Evolutionary conservation across 2,113 vertebrate species (phyloP).

Genomic region (Prietella phreatophila): DNA sequence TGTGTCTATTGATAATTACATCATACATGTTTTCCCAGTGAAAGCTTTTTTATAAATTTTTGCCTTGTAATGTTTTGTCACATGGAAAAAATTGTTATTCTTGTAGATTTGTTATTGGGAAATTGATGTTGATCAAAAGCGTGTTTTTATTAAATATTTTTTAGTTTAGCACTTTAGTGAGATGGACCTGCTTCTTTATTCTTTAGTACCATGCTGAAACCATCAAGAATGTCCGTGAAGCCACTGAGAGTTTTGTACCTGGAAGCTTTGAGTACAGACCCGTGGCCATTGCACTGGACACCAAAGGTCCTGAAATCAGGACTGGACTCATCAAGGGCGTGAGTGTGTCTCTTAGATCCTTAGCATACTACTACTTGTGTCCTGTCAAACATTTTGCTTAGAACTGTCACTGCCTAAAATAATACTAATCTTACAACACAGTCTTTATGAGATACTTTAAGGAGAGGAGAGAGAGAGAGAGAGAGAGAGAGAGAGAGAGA

Average conservation of each 20-base stretch:
- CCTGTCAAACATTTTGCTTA: neutral
- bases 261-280: constrained; percentile 88
- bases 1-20: neutral
- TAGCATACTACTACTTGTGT: neutral
- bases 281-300: constrained; percentile 93
- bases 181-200: neutral
- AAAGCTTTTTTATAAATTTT: neutral
- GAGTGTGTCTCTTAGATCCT: constrained; percentile 60
- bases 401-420: neutral
- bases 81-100: neutral
- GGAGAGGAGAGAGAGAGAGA: no score
- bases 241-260: constrained; percentile 86
- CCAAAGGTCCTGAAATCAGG: constrained; percentile 97
- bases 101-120: neutral
- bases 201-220: constrained; percentile 90
- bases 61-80: neutral
- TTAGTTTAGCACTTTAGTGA: neutral
- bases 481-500: no score
- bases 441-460: neutral
- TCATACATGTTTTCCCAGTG: neutral
- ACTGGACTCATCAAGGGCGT: constrained; percentile 98
- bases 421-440: neutral
- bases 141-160: neutral
- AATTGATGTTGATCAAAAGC: neutral
- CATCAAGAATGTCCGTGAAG: constrained; percentile 91